These are phyloP conservation scores for Ursus arctos DNA, from an alignment of 2,113 vertebrate species.

Conservation along the genomic window DNA sequence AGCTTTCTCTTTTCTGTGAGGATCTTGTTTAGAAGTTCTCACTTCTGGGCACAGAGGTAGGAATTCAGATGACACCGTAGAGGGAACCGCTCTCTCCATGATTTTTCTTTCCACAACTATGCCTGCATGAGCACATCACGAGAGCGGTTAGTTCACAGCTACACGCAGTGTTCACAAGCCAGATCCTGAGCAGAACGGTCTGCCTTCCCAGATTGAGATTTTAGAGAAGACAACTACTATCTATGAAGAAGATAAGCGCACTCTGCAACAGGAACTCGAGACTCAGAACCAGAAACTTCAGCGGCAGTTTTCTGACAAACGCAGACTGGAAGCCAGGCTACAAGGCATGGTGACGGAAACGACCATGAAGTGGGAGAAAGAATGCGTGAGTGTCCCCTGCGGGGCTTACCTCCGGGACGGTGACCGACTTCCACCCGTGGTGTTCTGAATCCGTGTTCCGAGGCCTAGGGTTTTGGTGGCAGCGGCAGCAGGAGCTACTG, in stretches of 20 bases:
- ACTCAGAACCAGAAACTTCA: constrained; percentile 93
- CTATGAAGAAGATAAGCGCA: constrained; percentile 96
- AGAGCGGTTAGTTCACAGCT: not conserved
- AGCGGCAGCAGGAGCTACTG: not conserved
- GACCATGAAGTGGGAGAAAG: constrained; percentile 96
- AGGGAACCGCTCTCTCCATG: not conserved
- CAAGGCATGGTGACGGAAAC: constrained; percentile 95
- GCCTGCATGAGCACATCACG: not conserved
- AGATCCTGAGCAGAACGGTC: not conserved
- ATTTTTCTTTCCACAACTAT: not conserved
- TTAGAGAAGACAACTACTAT: constrained; percentile 96
- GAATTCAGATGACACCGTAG: constrained; percentile 34
- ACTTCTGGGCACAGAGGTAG: not conserved
- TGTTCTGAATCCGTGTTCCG: not conserved
- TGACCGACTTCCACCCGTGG: not conserved
- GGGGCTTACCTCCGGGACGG: accelerated
- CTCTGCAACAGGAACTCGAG: constrained; percentile 94
- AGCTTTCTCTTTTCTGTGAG: not conserved
- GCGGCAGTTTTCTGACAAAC: constrained; percentile 93
- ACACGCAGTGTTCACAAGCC: not conserved
- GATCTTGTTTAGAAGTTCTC: constrained; percentile 25
- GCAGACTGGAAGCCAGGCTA: constrained; percentile 92
- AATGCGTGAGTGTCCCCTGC: constrained; percentile 93
- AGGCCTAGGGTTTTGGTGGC: not conserved
- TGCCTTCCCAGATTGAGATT: constrained; percentile 92